Base-by-base conservation (phyloP, 2,113 vertebrate species). In the Axis porcinus region DNA sequence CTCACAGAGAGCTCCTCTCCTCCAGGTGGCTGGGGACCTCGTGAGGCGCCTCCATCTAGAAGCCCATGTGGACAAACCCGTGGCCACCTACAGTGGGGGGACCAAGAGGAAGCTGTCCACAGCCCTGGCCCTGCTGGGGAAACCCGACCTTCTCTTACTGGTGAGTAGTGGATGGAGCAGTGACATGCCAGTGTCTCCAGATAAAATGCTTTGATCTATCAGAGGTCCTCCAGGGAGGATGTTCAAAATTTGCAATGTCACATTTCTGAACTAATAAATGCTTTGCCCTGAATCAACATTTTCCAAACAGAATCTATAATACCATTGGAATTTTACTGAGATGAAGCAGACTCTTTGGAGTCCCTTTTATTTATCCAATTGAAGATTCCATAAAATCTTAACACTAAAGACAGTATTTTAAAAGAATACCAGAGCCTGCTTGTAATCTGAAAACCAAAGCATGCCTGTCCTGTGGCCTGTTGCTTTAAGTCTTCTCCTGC, bases 81-180 rank as follows among this genome's bases (percentile, higher is more conserved):
- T 99, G 96, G 96, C 94, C 40, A 98, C 98, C 0, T 99, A 99
- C 67, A 99, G 99, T 55, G 99, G 98, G 17, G 99, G 99, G 19
- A 99, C 98, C 23, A 99, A 98, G 90, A 97, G 99, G 93, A 99
- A 99, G 43, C 98, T 99, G 2, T 99, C 99, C 30, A 94, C 98
- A 83, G 99, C 99, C 36, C 57, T 99, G 97, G 98, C 99, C 17
- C 96, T 99, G 86, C 94, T 99, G 94, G 99, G 99, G 13, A 98
- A 98, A 92, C 99, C 99, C 3, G 97, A 99, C 74, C 98, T 99
- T 83, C 98, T 99, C 83, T 78, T 99, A 58, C 19, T 99, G 98
- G 99, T 99, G 83, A 98, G 99, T 97, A 84, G 43, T 33, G 2
- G 14, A n/a, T 76, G 91, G 19, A 5, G 0, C 19, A 23, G 23